Base-by-base conservation (phyloP, 2,113 vertebrate species). In the Megaptera novaeangliae region DNA sequence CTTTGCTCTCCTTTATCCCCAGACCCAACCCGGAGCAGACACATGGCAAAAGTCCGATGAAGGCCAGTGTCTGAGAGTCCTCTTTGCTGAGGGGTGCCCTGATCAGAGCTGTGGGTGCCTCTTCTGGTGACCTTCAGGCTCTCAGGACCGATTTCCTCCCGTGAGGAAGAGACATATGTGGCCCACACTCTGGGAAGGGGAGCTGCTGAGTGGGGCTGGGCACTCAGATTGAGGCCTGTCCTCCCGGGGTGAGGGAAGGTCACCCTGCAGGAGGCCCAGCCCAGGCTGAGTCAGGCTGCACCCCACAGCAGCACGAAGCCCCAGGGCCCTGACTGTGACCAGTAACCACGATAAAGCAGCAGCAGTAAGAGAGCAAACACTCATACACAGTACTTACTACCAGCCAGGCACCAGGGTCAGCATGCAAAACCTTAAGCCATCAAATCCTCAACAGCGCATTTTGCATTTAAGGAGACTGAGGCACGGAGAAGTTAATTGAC, bases 341-440 rank as follows among this genome's bases (percentile, higher is more conserved):
- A 41, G 21, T 2, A 44, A 41, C 15, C 17, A 29, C 0, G 78
- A 44, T 4, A 44, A 8, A 11, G 57, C 80, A 44, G 49, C 52
- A 14, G 23, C 25, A 31, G 89, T 39, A 20, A 44, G 44, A 41
- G 27, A 31, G 72, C 0, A 11, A 55, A 11, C 18, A 23, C 21
- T 10, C n/a, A 4, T 11, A 31, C 1, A 1, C 1, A 14, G 59
- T 12, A 13, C 69, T 61, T 11, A 6, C 29, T 36, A 8, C 1
- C 2, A 75, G 39, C 6, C 29, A 21, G 25, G 82, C 20, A 1
- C 11, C 23, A 0, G 31, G 39, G n/a, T 34, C 66, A n/a, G 59
- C 88, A 18, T 14, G 0, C 64, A 55, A 27, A 41, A 23, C 41
- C 20, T 1, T 0, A 10, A 13, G 63, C 14, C 72, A 41, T 3